Base-by-base conservation (phyloP, 2,113 vertebrate species). In the Brachyistius frenatus region DNA sequence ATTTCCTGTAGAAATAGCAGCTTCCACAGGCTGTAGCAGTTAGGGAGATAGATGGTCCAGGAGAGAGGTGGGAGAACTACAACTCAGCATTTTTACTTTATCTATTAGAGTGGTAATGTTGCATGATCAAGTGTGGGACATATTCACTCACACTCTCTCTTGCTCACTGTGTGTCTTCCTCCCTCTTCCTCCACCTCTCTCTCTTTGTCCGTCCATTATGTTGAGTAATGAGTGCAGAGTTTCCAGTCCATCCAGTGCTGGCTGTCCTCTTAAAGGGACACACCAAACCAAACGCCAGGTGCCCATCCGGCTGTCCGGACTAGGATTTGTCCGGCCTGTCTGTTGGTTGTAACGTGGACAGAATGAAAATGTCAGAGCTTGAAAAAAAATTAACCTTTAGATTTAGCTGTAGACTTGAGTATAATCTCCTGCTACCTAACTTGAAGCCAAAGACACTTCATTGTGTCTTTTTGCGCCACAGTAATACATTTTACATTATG, bases 101-200 rank as follows among this genome's bases (percentile, higher is more conserved):
- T 92, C 90, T 93, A 92, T 93, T 87, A 92, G 89, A 91, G 81
- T 41, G 68, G 88, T 93, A 89, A 92, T 93, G 90, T 89, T 84
- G 89, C 85, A 85, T 85, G 88, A 92, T 91, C 91, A 93, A 93
- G 88, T 80, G 77, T 58, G 66, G 83, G 84, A 87, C 81, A 78
- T 58, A 80, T 82, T 83, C 82, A 65, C 78, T 84, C 85, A 54
- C 73, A 54, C 69, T 77, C 84, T 78, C 73, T 30, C 83, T 81
- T 64, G 66, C 79, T 77, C 78, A 68, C 63, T 70, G 52, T 23
- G 23, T 61, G 69, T 72, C 76, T 52, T 32, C 41, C 39, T 31
- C 31, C 67, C 57, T 70, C 77, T 44, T 23, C 58, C 63, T 16
- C 35, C 39, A 39, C 50, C 65, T 0, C 72, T 32, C 73, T 50